Evolutionary conservation across 2,888 invertebrate species (phyloP).

Genomic region (Cylindroiulus punctatus): DNA sequence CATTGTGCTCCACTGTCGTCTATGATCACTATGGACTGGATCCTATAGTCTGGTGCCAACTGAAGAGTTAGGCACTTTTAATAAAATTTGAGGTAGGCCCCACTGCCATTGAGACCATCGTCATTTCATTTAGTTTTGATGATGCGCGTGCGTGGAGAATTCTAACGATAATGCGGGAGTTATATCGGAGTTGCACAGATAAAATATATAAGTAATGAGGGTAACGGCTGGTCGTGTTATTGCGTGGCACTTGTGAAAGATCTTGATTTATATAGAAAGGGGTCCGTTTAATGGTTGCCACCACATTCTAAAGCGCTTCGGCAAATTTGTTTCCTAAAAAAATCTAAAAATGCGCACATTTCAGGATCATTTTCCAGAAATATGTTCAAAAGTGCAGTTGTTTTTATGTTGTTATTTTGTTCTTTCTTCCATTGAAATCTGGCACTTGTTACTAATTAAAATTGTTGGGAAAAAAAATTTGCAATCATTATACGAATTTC

Average conservation of each 20-base stretch:
- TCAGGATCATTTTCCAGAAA: no score
- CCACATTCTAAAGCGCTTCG: neutral
- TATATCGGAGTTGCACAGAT: neutral
- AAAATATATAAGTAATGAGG: conserved; percentile 37
- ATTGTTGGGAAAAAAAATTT: no score
- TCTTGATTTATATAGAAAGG: neutral
- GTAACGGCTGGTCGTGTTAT: neutral
- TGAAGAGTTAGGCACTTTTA: neutral
- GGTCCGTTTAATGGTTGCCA: neutral
- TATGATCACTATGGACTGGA: no score
- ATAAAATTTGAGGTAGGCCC: conserved; percentile 29
- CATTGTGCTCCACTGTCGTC: conserved; percentile 42
- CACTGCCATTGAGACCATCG: neutral
- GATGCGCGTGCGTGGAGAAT: conserved; percentile 2
- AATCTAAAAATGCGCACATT: no score
- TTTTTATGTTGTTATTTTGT: no score
- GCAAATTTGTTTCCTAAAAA: neutral
- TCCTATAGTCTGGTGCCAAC: conserved; percentile 3
- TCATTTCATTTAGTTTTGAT: conserved; percentile 28
- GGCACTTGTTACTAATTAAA: no score
- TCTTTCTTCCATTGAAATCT: no score
- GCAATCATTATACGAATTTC: no score
- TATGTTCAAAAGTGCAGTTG: no score
- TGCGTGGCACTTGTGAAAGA: neutral
- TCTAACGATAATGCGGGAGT: conserved; percentile 27